These are phyloP conservation scores for Didymodactylos carnosus DNA, from an alignment of 2,888 invertebrate genomes.

Conservation along the genomic window DNA sequence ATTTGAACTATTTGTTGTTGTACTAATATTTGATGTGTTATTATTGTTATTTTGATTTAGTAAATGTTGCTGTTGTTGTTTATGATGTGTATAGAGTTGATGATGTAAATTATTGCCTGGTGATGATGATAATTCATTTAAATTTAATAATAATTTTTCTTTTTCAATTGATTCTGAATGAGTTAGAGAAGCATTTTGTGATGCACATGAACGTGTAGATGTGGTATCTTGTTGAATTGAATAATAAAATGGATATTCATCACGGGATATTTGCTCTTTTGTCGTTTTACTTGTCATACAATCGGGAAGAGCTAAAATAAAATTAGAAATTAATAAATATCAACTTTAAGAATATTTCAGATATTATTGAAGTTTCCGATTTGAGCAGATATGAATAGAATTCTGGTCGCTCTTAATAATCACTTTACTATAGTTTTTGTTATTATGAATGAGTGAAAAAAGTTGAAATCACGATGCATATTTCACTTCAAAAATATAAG, in stretches of 20 bases:
- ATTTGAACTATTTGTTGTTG: background rate
- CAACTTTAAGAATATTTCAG: too few relatives aligned
- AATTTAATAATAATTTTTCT: background rate
- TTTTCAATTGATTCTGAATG: background rate
- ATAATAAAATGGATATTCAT: background rate
- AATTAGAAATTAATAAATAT: too few relatives aligned
- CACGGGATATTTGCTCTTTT: too few relatives aligned
- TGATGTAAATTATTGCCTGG: background rate
- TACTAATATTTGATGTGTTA: too few relatives aligned
- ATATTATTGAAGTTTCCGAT: too few relatives aligned
- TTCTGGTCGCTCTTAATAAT: too few relatives aligned
- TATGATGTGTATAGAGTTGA: background rate
- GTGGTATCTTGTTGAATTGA: slow-evolving; percentile 1
- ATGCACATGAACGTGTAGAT: background rate
- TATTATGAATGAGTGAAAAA: too few relatives aligned
- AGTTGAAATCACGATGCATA: too few relatives aligned
- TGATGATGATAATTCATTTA: background rate
- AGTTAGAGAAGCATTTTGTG: background rate
- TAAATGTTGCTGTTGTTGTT: background rate
- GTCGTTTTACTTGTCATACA: background rate
- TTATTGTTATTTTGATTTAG: too few relatives aligned
- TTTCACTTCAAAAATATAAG: too few relatives aligned
- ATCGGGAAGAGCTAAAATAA: background rate
- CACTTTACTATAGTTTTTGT: too few relatives aligned
- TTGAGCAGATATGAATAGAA: too few relatives aligned